A percentile compares a stretch with the other conserved stretches of the same genome.
These are phyloP conservation scores for Brachionus sp. DNA, from an alignment of 1,140 invertebrate species.

Conservation along the genomic window DNA sequence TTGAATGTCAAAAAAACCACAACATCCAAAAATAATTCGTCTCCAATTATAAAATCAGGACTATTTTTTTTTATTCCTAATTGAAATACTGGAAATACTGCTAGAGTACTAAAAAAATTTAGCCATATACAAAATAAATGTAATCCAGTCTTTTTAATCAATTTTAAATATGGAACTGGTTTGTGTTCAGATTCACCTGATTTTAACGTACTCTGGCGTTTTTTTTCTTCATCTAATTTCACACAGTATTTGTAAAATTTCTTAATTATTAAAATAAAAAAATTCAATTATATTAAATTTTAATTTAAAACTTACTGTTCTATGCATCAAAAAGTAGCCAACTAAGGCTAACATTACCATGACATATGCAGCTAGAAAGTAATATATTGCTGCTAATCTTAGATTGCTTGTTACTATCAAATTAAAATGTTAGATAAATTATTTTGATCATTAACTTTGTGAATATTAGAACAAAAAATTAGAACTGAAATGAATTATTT, in stretches of 20 bases:
- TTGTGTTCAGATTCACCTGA: background rate
- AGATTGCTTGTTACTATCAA: background rate
- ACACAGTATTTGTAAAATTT: conserved; percentile 18
- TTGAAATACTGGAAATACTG: conserved; percentile 32
- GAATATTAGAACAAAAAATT: too few species aligned
- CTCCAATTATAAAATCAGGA: conserved; percentile 18
- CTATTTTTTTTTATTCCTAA: conserved; percentile 9
- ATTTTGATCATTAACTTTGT: background rate
- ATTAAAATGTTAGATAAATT: background rate
- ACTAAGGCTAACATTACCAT: background rate
- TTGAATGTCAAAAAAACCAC: conserved; percentile 36
- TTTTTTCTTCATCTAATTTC: conserved; percentile 36
- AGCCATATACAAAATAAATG: conserved; percentile 42
- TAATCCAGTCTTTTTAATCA: background rate
- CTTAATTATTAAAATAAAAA: background rate
- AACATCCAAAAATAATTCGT: background rate
- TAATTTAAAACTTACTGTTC: background rate
- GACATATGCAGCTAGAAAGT: conserved; percentile 25
- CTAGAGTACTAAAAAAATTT: conserved; percentile 34
- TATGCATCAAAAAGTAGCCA: conserved; percentile 17
- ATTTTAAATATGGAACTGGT: conserved; percentile 4
- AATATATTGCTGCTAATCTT: conserved; percentile 21
- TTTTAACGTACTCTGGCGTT: background rate
- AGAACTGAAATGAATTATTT: background rate
- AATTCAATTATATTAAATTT: background rate